A percentile compares a stretch with the other conserved stretches of the same genome.
Evolutionary conservation across 2,113 vertebrate genomes (phyloP).

Genomic region (Malaclemys terrapin): DNA sequence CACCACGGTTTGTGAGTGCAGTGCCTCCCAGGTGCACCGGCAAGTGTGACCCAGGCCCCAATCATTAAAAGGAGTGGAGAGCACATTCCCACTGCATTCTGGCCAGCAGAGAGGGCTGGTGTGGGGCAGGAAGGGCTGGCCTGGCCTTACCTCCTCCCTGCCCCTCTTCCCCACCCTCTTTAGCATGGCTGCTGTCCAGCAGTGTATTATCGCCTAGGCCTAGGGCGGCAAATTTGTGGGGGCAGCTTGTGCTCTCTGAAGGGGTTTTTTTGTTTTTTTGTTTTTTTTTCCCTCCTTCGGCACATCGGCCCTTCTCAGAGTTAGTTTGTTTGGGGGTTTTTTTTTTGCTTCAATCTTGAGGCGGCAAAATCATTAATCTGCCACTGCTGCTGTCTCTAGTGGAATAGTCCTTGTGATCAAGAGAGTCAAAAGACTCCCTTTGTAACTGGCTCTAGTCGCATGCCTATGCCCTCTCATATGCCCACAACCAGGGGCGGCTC

Average conservation of each 20-base stretch:
- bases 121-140: fast-evolving
- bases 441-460: not conserved
- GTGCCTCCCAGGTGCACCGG: fast-evolving
- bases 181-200: fast-evolving
- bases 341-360: too few species aligned
- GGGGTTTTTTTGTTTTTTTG: too few species aligned
- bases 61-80: not conserved
- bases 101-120: not conserved
- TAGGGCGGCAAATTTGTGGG: too few species aligned
- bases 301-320: too few species aligned
- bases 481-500: not conserved
- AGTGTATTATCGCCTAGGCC: too few species aligned
- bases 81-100: not conserved
- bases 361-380: too few species aligned
- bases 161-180: not conserved
- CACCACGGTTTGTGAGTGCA: fast-evolving
- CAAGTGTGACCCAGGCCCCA: fast-evolving
- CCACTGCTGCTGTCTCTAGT: fast-evolving
- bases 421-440: fast-evolving
- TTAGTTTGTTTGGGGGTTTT: too few species aligned
- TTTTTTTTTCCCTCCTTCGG: too few species aligned
- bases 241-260: too few species aligned
- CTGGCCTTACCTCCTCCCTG: not conserved
- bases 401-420: fast-evolving
- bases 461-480: not conserved